Base-by-base conservation (phyloP, 2,888 invertebrate genomes). In the Harpalus rubripes region DNA sequence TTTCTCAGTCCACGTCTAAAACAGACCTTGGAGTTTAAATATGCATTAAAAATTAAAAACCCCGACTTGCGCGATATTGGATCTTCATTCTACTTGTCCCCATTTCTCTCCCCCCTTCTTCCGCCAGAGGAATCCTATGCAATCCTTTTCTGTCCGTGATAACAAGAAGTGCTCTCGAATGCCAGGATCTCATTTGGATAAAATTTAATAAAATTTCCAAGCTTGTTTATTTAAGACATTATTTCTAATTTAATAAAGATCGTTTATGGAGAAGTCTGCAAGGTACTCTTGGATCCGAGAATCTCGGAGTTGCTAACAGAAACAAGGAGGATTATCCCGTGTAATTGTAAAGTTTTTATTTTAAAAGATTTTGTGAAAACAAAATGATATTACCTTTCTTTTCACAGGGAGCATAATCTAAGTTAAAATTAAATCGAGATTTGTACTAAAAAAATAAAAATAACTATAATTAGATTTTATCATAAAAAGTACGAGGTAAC, bases 221-320 rank as follows among this genome's bases (percentile, higher is more conserved):
- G 83, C 72, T 72, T 83, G 83, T 83, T 76, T 83, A 83, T 83
- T 83, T 83, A 83, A 83, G 74, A 83, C 61, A 83, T 83, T 83
- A 83, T 76, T 83, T 76, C 61, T 83, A 83, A 83, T 83, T 83
- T 83, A 83, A 83, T 83, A 76, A 59, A 56, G 32, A 78, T 59
- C 78, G 56, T 78, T 78, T 78, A 68, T 68, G 68, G 68, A 63
- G 10, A 68, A 68, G 68, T 39, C 39, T 12, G 68, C 26, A 68
- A 68, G 68, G 39, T 41, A 68, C 32, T 68, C 39, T 5, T n/a
- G 15, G 32, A 68, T 32, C 32, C 68, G 10, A 7, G 32, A 59
- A 63, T 63, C 63, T 63, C 10, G 15, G 32, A n/a, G 7, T 39
- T 39, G 68, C 32, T 68, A 39, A 39, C 68, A 68, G 68, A 7